Base-by-base conservation (phyloP, 2,113 vertebrate species). In the Calyptommatus sinebrachiatus region DNA sequence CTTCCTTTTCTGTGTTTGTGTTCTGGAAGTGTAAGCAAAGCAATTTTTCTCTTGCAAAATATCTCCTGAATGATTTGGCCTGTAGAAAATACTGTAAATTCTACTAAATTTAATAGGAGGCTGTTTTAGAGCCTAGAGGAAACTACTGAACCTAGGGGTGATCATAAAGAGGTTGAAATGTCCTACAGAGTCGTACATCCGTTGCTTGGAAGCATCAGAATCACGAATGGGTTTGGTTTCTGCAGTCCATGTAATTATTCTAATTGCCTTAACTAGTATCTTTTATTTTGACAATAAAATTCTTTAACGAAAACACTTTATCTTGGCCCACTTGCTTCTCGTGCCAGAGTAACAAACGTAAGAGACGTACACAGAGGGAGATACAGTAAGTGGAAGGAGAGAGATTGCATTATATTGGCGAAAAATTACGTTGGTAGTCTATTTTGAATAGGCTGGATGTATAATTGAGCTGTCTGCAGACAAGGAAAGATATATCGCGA, bases 21-120 rank as follows among this genome's bases (percentile, higher is more conserved):
- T 75, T 79, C 87, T 75, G 73, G 20, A 86, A 87, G 79, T 85
- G 35, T 83, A 75, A 76, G 63, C 79, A 50, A 84, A 81, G 22
- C 28, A 31, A 26, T 71, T 8, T 77, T 57, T 18, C 48, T 81
- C 83, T 29, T 82, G 75, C 31, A 31, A 65, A 82, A 83, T 65
- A 8, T 8, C 50, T 85, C 22, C 76, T 26, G 6, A 73, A 6
- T 28, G 74, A 41, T 80, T 76, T 80, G 11, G 1, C 76, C 31
- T 84, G 24, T 80, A 24, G 79, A 61, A 78, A 88, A 86, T 45
- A 81, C 48, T 63, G 68, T 57, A 35, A 57, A 5, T 66, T 12
- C 75, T 60, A 18, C 35, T 67, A 20, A 12, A 69, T 60, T 46
- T 57, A 57, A 57, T 57, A 57, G 29, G 65, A 16, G 65, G 28